Conservation (phyloP, 2,888 invertebrate genomes). For the Gortyna flavago region DNA sequence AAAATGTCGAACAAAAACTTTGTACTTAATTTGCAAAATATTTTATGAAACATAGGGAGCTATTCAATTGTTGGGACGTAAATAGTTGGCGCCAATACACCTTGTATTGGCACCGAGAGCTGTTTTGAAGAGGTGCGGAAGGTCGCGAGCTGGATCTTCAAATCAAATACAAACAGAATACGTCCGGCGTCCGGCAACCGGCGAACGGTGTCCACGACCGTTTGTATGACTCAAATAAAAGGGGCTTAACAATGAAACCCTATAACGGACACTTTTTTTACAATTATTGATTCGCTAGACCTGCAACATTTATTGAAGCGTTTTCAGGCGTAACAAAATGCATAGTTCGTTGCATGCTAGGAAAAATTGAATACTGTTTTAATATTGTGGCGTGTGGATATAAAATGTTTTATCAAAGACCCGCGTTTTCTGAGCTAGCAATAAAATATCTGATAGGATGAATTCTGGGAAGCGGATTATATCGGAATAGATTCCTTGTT, state of each 20-base stretch:
- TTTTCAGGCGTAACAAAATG: neutral
- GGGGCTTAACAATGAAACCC: constrained; percentile 17
- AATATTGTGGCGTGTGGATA: neutral
- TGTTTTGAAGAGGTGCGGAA: neutral
- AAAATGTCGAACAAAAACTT: neutral
- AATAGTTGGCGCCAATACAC: neutral
- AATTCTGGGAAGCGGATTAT: constrained; percentile 9
- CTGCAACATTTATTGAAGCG: neutral
- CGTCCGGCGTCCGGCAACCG: neutral
- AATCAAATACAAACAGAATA: constrained; percentile 39
- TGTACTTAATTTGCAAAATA: neutral
- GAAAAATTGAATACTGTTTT: neutral
- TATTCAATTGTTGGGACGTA: constrained; percentile 3
- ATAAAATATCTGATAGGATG: constrained; percentile 12
- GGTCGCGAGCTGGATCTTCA: constrained; percentile 17
- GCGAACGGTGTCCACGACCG: neutral
- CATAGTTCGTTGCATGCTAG: neutral
- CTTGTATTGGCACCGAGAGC: neutral
- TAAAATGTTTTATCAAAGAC: neutral
- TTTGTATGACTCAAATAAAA: constrained; percentile 13
- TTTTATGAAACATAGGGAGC: constrained; percentile 1
- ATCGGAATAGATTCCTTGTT: constrained; percentile 9
- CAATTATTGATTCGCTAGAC: neutral
- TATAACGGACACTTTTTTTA: constrained; percentile 23
- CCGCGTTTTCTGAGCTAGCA: neutral